Percentiles rank a stretch among this genome's conserved stretches.
phyloP scores from a whole-genome alignment of 2,888 invertebrate species.

The Erebia ligea region DNA sequence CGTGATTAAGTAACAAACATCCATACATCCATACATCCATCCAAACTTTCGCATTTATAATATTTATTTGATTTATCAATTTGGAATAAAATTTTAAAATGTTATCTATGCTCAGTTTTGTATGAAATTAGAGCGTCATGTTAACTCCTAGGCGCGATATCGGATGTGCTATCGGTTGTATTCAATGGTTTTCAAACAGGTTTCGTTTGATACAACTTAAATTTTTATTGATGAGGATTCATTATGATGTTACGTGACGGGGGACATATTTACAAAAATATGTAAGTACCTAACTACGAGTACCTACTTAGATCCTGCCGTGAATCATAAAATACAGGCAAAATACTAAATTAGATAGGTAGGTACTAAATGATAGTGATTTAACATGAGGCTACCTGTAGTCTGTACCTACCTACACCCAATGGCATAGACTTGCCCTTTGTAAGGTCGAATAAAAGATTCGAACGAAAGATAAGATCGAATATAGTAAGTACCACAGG shows the following conservation, averaged over 20 bases:
- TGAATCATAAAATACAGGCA: neutral
- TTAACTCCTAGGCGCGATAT: conserved; percentile 4
- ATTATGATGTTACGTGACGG: conserved; percentile 73
- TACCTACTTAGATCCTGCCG: neutral
- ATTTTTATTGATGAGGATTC: conserved; percentile 69
- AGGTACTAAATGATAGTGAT: neutral
- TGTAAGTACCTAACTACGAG: too few species aligned
- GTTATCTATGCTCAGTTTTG: too few species aligned
- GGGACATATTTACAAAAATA: neutral
- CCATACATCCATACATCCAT: too few species aligned
- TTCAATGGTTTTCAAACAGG: conserved; percentile 40
- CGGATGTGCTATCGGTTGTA: neutral
- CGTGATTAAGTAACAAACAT: too few species aligned
- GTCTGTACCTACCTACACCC: too few species aligned
- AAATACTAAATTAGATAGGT: neutral
- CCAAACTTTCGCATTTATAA: too few species aligned
- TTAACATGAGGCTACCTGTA: neutral
- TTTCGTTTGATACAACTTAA: conserved; percentile 55
- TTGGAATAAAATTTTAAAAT: too few species aligned
- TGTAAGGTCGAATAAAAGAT: too few species aligned
- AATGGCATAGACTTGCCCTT: too few species aligned
- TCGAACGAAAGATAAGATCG: too few species aligned
- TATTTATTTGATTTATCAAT: too few species aligned
- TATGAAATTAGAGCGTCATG: neutral
- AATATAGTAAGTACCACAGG: too few species aligned